Evolutionary conservation across 2,888 invertebrate genomes (phyloP).

Genomic region (Catocala fraxini): DNA sequence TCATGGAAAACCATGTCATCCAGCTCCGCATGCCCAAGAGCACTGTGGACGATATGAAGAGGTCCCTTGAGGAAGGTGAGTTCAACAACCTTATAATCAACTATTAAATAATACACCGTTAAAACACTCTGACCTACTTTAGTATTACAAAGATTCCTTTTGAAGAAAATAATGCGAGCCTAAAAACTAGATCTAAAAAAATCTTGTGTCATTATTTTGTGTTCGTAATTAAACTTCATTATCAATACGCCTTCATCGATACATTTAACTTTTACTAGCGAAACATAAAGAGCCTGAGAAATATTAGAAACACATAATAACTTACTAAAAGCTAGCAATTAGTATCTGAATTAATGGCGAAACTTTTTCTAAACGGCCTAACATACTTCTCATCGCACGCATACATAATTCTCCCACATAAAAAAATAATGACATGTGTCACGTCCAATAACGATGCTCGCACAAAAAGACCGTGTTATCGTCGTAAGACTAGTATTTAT

Average conservation of each 20-base stretch:
- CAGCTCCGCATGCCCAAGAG: slow-evolving; percentile 93
- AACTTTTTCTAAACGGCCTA: slow-evolving; percentile 23
- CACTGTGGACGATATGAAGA: slow-evolving; percentile 91
- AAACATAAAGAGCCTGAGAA: slow-evolving; percentile 19
- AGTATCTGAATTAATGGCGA: slow-evolving; percentile 12
- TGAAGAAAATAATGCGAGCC: background rate
- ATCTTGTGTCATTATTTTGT: background rate
- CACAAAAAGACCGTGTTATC: slow-evolving; percentile 35
- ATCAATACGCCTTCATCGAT: slow-evolving; percentile 1
- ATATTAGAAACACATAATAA: slow-evolving; percentile 16
- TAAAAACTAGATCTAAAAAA: background rate
- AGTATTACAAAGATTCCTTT: no score
- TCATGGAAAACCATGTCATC: slow-evolving; percentile 93
- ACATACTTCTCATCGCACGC: slow-evolving; percentile 27
- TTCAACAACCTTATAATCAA: slow-evolving; percentile 12
- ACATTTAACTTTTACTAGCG: slow-evolving; percentile 14
- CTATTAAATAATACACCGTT: no score
- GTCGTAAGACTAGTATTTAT: slow-evolving; percentile 38
- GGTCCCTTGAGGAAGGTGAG: slow-evolving; percentile 94
- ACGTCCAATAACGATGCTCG: slow-evolving; percentile 27
- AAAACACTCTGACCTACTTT: no score
- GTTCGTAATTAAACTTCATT: background rate
- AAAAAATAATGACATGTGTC: slow-evolving; percentile 37
- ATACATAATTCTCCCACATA: slow-evolving; percentile 28
- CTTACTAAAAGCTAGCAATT: slow-evolving; percentile 10